A percentile compares a stretch with the other conserved stretches of the same genome.
These are phyloP conservation scores for Holothuria scabra DNA, from an alignment of 53 echinoderm and acorn worm species.

Conservation along the genomic window DNA sequence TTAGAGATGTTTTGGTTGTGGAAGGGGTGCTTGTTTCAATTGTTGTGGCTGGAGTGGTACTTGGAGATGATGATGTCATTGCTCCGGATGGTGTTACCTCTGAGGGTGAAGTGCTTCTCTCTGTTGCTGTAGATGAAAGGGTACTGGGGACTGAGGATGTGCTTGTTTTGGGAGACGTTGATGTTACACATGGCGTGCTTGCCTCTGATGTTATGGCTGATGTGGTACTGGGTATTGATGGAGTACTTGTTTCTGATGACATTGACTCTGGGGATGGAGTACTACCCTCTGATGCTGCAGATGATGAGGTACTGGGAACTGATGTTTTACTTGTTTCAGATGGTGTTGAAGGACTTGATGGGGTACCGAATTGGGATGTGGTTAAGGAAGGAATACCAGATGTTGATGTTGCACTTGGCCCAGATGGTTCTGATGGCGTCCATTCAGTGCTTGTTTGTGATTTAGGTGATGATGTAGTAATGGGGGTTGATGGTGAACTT, in stretches of 20 bases:
- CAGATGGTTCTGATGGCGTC: too few species aligned
- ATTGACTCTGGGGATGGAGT: not conserved
- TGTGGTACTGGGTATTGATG: slow-evolving; percentile 28
- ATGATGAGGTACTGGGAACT: too few species aligned
- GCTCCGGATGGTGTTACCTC: too few species aligned
- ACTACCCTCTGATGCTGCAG: too few species aligned
- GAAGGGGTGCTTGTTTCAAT: not conserved
- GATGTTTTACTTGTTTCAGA: not conserved
- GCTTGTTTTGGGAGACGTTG: not conserved
- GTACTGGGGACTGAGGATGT: slow-evolving; percentile 16
- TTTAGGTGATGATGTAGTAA: too few species aligned
- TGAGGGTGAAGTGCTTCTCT: not conserved
- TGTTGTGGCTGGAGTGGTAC: not conserved
- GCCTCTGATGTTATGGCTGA: too few species aligned
- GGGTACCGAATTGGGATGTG: not conserved
- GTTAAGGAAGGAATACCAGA: too few species aligned
- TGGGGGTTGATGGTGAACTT: too few species aligned
- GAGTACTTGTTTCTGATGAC: not conserved
- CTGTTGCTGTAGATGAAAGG: slow-evolving; percentile 20
- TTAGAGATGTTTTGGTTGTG: not conserved
- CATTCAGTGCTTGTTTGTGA: too few species aligned
- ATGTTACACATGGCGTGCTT: slow-evolving; percentile 48
- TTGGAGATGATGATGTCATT: not conserved
- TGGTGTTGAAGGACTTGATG: not conserved
- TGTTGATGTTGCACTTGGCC: too few species aligned